Percentiles rank a stretch among this genome's conserved stretches.
phyloP scores from a whole-genome alignment of 1,140 invertebrate species.

The Parapsyche elsis region DNA sequence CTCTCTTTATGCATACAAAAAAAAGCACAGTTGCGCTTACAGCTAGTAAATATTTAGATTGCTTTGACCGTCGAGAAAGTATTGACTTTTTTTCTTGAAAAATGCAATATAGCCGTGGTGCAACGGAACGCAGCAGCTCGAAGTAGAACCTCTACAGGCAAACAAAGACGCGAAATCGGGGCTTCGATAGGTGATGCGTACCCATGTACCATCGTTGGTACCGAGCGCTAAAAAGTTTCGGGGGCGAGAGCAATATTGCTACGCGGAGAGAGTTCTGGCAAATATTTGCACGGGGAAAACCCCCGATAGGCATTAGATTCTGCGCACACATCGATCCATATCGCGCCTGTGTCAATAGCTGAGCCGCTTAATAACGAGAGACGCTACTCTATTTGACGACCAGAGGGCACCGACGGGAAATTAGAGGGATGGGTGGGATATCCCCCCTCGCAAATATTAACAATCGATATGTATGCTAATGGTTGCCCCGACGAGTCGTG shows the following conservation, averaged over 20 bases:
- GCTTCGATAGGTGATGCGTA: not conserved
- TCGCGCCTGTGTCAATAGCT: slow-evolving; percentile 52
- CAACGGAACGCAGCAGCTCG: not conserved
- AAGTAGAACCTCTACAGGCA: not conserved
- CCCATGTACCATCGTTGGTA: not conserved
- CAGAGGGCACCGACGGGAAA: not conserved
- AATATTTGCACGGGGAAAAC: slow-evolving; percentile 49
- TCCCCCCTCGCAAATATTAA: slow-evolving; percentile 42
- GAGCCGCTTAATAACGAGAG: slow-evolving; percentile 46
- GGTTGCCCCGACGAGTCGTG: no score
- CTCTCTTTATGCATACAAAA: no score
- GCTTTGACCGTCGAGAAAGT: no score
- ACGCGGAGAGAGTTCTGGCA: slow-evolving; percentile 37
- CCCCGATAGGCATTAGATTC: slow-evolving; percentile 49
- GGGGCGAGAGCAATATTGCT: slow-evolving; percentile 46
- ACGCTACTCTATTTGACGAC: slow-evolving; percentile 42
- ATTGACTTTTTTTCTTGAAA: no score
- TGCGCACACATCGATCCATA: slow-evolving; percentile 52
- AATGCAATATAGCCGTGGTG: not conserved
- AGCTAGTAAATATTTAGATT: no score
- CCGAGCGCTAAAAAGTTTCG: slow-evolving; percentile 45
- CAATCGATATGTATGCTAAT: slow-evolving; percentile 53
- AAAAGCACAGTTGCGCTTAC: no score
- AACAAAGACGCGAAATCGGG: not conserved
- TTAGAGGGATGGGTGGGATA: not conserved